These are phyloP conservation scores for Menidia menidia DNA, from an alignment of 2,797 vertebrate species.

Conservation along the genomic window DNA sequence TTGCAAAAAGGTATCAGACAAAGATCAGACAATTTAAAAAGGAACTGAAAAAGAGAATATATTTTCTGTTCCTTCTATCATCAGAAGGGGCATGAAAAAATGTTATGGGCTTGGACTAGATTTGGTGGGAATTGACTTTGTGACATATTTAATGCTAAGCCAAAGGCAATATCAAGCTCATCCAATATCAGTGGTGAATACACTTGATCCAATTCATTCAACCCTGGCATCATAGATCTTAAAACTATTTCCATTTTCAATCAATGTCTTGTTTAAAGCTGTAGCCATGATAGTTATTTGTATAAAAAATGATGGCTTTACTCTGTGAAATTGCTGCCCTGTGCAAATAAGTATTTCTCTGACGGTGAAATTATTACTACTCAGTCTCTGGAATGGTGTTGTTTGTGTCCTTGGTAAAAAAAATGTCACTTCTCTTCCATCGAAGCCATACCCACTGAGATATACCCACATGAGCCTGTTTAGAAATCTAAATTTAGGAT, in stretches of 20 bases:
- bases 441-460: constrained; percentile 42
- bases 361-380: constrained; percentile 20
- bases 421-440: constrained; percentile 41
- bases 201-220: constrained; percentile 14
- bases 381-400: constrained; percentile 17
- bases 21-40: constrained; percentile 17
- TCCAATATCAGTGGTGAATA: constrained; percentile 13
- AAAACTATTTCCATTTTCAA: constrained; percentile 19
- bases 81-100: constrained; percentile 24
- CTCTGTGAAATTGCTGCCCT: constrained; percentile 38
- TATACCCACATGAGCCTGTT: constrained; percentile 44
- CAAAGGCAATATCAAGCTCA: constrained; percentile 7
- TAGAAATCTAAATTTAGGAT: constrained; percentile 55
- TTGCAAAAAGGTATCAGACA: constrained; percentile 28
- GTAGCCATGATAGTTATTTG: constrained; percentile 11
- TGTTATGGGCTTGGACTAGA: constrained; percentile 5
- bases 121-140: background rate
- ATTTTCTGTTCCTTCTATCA: constrained; percentile 9
- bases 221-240: constrained; percentile 2
- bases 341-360: constrained; percentile 10
- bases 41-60: constrained; percentile 4
- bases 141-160: constrained; percentile 20
- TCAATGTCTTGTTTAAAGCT: constrained; percentile 3
- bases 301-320: constrained; percentile 30
- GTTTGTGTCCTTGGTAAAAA: constrained; percentile 15